Percentiles rank a stretch among this genome's conserved stretches.
Conservation (phyloP, 2,888 invertebrate genomes). For the Diaperis boleti region DNA sequence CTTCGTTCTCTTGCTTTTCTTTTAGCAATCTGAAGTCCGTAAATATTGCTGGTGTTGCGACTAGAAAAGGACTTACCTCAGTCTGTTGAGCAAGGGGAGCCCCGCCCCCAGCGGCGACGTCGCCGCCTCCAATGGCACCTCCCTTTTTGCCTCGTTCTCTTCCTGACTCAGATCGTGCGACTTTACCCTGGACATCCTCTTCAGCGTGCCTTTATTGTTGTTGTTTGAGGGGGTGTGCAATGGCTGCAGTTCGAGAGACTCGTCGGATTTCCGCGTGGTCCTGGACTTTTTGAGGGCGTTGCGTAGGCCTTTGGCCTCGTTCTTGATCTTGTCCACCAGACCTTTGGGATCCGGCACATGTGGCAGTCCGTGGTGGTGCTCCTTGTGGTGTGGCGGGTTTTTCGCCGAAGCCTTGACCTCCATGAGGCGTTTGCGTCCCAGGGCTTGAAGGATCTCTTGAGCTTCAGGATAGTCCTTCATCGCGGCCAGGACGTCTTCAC, state of each 20-base stretch:
- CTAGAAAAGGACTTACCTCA: conserved; percentile 64
- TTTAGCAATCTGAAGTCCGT: conserved; percentile 73
- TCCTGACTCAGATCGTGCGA: conserved; percentile 77
- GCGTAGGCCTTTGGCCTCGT: conserved; percentile 81
- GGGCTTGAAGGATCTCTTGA: conserved; percentile 90
- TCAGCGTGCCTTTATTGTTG: conserved; percentile 72
- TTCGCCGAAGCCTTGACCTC: conserved; percentile 75
- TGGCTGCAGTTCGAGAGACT: conserved; percentile 78
- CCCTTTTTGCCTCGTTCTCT: conserved; percentile 49
- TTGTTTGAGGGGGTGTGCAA: conserved; percentile 67
- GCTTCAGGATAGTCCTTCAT: conserved; percentile 99
- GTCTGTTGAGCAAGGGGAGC: conserved; percentile 80
- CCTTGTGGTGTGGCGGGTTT: conserved; percentile 55
- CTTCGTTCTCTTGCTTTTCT: conserved; percentile 82
- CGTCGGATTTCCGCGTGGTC: conserved; percentile 70
- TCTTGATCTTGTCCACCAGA: conserved; percentile 85
- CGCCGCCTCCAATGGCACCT: conserved; percentile 62
- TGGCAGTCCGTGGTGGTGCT: conserved; percentile 47
- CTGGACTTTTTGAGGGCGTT: conserved; percentile 73
- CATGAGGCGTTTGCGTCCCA: conserved; percentile 87
- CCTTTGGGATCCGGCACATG: conserved; percentile 70
- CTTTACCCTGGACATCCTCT: conserved; percentile 81
- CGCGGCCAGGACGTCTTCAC: conserved; percentile 93
- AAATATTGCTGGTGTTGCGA: background rate
- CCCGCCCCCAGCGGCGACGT: conserved; percentile 86